Evolutionary conservation across 2,113 vertebrate species (phyloP).

Genomic region (Nerophis lumbriciformis): DNA sequence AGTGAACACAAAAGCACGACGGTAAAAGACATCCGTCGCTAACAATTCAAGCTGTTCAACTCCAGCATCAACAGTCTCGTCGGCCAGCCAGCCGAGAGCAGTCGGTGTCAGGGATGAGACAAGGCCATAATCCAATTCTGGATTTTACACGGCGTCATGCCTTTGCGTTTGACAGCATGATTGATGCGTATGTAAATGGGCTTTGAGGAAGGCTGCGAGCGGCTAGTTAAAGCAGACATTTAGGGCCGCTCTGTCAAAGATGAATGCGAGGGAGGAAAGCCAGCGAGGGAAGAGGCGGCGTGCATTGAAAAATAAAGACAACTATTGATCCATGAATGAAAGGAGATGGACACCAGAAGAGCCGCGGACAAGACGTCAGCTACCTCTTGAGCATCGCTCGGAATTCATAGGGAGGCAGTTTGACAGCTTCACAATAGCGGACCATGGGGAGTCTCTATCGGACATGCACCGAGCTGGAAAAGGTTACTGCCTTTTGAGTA

Average conservation of each 20-base stretch:
- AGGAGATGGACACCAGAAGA: conserved; percentile 54
- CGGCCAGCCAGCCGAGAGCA: conserved; percentile 56
- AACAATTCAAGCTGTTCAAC: conserved; percentile 54
- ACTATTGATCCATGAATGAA: conserved; percentile 67
- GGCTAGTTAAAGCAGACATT: conserved; percentile 69
- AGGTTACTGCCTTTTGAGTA: conserved; percentile 51
- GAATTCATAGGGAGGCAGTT: conserved; percentile 47
- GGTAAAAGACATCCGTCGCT: conserved; percentile 34
- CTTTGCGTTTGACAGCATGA: conserved; percentile 68
- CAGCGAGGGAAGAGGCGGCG: conserved; percentile 23
- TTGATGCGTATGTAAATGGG: conserved; percentile 73
- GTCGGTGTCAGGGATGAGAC: conserved; percentile 64
- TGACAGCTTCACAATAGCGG: conserved; percentile 54
- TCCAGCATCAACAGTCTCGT: conserved; percentile 62
- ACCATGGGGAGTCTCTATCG: conserved; percentile 45
- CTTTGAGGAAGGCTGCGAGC: conserved; percentile 67
- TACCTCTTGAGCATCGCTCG: conserved; percentile 39
- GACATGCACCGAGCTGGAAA: conserved; percentile 48
- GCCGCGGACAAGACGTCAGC: conserved; percentile 47
- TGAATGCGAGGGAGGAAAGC: conserved; percentile 29
- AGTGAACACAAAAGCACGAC: conserved; percentile 22
- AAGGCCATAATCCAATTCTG: conserved; percentile 70
- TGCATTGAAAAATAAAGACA: conserved; percentile 59
- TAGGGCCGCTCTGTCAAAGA: conserved; percentile 60
- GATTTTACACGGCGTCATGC: conserved; percentile 68